Evolutionary conservation across 1,140 invertebrate genomes (phyloP), one percentile per base, ranked within the genome.

Genomic region (Oryctes rhinoceros): DNA sequence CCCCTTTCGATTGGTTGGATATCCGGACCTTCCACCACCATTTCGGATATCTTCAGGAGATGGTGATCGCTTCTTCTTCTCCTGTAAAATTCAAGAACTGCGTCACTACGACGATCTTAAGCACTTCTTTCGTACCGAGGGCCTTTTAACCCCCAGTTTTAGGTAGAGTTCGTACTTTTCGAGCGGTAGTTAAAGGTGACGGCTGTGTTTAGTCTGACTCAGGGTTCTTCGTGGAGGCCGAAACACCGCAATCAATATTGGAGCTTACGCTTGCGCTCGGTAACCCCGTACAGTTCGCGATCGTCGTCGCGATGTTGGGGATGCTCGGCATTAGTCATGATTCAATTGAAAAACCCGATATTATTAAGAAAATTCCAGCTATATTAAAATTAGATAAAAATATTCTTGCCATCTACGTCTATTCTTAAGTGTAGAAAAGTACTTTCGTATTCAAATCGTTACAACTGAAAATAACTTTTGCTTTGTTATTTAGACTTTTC

Each of bases 1-100:
- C 84, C 83, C 30, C 83, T 82, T 80, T 84, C 81, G 7, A 85
- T 83, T 20, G 83, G 82, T 78, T 84, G 83, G 24, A 85, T 85
- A 47, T 84, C 74, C 18, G 84, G 84, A 76, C 83, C 84, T 47
- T 85, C 84, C 81, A 84, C 83, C 24, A 83, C 84, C 84, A 85
- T 85, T 24, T 80, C 37, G 24, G n/a, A 44, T 44, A 5, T 7
- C 15, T 39, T 49, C 35, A 35, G 48, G 4, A 62, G 20, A 67
- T 18, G n/a, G 18, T 35, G 13, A 67, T 13, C 65, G 65, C 18
- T 67, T 67, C 6, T 13, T 67, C 30, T 20, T 13, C 7, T 13
- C 9, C 49, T 0, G 18, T 0, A 67, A n/a, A 67, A 67, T 18
- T 24, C 13, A 76, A 24, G 49, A 76, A 76, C 44, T 18, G 13